A percentile compares a stretch with the other conserved stretches of the same genome.
These are phyloP conservation scores for Pemphredon lugubris DNA, from an alignment of 2,888 invertebrate genomes.

Conservation along the genomic window DNA sequence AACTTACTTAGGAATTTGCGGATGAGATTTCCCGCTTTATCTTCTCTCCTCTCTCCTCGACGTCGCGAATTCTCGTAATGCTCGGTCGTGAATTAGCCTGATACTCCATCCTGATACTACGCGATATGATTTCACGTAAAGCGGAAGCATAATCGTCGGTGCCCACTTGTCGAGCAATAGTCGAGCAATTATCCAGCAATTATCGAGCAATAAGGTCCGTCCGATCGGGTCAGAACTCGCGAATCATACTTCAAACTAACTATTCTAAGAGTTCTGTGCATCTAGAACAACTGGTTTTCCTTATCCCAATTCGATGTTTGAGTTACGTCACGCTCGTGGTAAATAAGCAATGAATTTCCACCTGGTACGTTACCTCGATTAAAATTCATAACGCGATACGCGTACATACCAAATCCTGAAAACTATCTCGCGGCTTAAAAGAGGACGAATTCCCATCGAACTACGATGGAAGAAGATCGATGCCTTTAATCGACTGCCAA, in stretches of 20 bases:
- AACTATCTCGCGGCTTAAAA: too few species aligned
- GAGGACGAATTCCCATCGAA: too few species aligned
- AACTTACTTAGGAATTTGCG: conserved; percentile 32
- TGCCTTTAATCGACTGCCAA: too few species aligned
- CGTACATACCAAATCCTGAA: too few species aligned
- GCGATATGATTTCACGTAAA: conserved; percentile 44
- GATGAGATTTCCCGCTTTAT: neutral
- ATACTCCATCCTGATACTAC: too few species aligned
- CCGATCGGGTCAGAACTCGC: conserved; percentile 3
- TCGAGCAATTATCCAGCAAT: too few species aligned
- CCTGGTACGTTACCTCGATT: too few species aligned
- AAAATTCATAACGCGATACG: too few species aligned
- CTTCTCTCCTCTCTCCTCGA: neutral
- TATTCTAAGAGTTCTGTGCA: conserved; percentile 23
- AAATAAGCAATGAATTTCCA: too few species aligned
- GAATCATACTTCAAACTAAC: conserved; percentile 29
- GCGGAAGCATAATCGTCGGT: conserved; percentile 27
- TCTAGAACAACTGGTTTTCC: conserved; percentile 28
- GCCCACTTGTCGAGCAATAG: conserved; percentile 47
- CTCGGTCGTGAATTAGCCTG: too few species aligned
- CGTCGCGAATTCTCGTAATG: neutral
- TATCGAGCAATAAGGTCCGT: conserved; percentile 30
- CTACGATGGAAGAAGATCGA: too few species aligned
- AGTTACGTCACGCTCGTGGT: conserved; percentile 4
- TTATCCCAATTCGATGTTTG: neutral